phyloP scores from a whole-genome alignment of 2,888 invertebrate species.

The Pteria penguin region DNA sequence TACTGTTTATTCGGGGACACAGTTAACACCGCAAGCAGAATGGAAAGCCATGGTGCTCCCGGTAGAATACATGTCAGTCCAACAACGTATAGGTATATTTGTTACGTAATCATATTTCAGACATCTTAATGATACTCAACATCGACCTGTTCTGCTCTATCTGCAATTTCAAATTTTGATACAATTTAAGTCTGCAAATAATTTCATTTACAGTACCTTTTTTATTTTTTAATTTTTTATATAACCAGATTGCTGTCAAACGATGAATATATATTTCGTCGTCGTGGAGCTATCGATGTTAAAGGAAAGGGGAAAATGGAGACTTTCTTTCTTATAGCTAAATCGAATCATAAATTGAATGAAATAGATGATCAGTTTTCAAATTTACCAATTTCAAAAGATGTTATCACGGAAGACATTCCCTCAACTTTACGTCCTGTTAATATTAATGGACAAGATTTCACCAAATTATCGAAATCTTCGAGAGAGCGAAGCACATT shows the following conservation, averaged over 20 bases:
- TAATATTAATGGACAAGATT: too few relatives aligned
- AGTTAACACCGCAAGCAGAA: conserved; percentile 70
- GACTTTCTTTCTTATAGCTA: conserved; percentile 63
- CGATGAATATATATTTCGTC: conserved; percentile 40
- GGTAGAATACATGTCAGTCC: conserved; percentile 67
- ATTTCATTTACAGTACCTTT: too few relatives aligned
- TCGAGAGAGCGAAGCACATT: too few relatives aligned
- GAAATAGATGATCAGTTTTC: conserved; percentile 65
- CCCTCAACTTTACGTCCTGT: too few relatives aligned
- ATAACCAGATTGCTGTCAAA: conserved; percentile 42
- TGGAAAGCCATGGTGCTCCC: conserved; percentile 74
- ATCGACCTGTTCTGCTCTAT: too few relatives aligned
- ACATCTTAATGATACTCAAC: too few relatives aligned
- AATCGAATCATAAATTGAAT: conserved; percentile 21
- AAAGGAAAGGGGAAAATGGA: conserved; percentile 70
- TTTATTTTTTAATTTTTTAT: too few relatives aligned
- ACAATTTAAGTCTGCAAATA: too few relatives aligned
- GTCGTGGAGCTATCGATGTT: conserved; percentile 60
- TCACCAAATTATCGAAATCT: too few relatives aligned
- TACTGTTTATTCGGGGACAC: conserved; percentile 73
- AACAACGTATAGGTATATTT: conserved; percentile 57
- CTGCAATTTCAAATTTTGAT: too few relatives aligned
- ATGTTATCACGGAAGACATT: too few relatives aligned
- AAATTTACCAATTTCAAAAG: conserved; percentile 43
- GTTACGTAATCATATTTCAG: too few relatives aligned